A percentile compares a stretch with the other conserved stretches of the same genome.
phyloP scores from a whole-genome alignment of 2,888 invertebrate genomes.

The Invenusta paracnida region DNA sequence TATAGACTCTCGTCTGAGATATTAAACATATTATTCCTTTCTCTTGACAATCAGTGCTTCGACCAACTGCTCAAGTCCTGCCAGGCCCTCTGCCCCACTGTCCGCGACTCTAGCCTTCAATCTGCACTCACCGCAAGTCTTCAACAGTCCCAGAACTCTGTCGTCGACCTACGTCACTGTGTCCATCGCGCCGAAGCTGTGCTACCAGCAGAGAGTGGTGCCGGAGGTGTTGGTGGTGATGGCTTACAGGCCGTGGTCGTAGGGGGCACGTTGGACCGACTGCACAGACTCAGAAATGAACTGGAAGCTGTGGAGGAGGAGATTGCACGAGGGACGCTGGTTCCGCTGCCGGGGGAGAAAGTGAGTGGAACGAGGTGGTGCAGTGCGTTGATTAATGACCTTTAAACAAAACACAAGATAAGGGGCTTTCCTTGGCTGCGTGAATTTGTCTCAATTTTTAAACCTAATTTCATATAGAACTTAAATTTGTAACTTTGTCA shows the following conservation, averaged over 20 bases:
- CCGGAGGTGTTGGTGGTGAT: neutral
- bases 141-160: neutral
- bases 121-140: neutral
- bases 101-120: neutral
- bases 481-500: neutral
- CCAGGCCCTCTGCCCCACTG: neutral
- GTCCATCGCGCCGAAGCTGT: neutral
- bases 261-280: slow-evolving; percentile 69
- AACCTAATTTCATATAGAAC: neutral
- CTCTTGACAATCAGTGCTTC: no score
- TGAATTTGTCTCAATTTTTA: neutral
- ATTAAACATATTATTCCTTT: no score
- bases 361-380: neutral
- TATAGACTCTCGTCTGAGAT: no score
- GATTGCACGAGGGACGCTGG: slow-evolving; percentile 46
- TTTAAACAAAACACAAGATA: no score
- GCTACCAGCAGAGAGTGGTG: neutral
- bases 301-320: slow-evolving; percentile 65
- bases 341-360: slow-evolving; percentile 2
- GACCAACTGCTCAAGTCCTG: neutral
- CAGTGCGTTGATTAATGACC: no score
- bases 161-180: neutral
- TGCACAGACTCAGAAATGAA: slow-evolving; percentile 66
- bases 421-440: neutral
- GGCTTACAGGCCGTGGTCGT: slow-evolving; percentile 61